phyloP scores from a whole-genome alignment of 1,140 invertebrate species.

The Saccostrea echinata region DNA sequence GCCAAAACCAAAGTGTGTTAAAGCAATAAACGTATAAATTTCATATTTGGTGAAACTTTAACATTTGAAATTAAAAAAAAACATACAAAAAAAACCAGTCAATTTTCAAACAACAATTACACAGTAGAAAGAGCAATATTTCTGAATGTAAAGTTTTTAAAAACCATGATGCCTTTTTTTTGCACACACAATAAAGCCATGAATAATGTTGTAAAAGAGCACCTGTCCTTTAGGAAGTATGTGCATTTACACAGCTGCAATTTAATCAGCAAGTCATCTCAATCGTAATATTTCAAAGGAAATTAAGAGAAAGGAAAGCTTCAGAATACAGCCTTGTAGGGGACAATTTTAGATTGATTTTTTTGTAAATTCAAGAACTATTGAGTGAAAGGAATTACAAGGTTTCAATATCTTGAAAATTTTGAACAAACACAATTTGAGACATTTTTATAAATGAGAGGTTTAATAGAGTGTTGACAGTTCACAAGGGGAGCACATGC shows the following conservation, averaged over 20 bases:
- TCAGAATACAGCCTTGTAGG: not conserved
- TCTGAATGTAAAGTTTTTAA: not conserved
- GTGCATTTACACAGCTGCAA: conserved; percentile 17
- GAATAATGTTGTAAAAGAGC: not conserved
- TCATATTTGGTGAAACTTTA: not conserved
- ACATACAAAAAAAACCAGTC: not conserved
- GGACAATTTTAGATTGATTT: conserved; percentile 7
- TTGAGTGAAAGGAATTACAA: conserved; percentile 35
- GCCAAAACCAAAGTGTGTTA: no score
- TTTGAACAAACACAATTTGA: conserved; percentile 19
- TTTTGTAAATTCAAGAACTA: conserved; percentile 15
- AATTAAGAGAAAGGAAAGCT: not conserved
- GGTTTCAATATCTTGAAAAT: conserved; percentile 23
- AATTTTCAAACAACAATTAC: no score
- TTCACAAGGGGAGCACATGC: not conserved
- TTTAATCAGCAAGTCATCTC: not conserved
- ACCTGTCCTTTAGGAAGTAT: not conserved
- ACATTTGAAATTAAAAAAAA: not conserved
- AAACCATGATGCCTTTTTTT: not conserved
- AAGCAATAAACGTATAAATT: no score
- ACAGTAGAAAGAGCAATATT: not conserved
- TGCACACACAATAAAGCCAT: not conserved
- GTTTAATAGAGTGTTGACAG: conserved; percentile 35
- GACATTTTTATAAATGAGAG: conserved; percentile 24
- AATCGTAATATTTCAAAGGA: not conserved